Evolutionary conservation across 2,113 vertebrate species (phyloP).

Genomic region (Eptesicus fuscus): DNA sequence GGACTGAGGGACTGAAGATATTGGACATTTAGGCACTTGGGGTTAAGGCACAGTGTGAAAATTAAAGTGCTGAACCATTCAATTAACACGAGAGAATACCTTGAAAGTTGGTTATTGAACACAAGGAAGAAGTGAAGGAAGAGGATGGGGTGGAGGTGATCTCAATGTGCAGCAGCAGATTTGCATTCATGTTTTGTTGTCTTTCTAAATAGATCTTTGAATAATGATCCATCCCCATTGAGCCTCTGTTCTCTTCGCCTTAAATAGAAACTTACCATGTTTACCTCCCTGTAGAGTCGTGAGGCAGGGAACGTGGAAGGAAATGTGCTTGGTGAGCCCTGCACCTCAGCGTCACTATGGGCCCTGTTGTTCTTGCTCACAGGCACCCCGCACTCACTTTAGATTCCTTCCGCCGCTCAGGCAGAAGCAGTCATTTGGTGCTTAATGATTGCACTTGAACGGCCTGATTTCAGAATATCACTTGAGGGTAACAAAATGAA

Average conservation of each 20-base stretch:
- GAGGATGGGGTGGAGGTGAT: not conserved
- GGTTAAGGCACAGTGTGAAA: not conserved
- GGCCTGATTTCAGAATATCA: not conserved
- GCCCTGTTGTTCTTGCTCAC: not conserved
- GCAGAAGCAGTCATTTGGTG: constrained; percentile 56
- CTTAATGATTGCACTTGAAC: constrained; percentile 40
- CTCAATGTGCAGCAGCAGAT: not conserved
- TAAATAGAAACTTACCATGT: not conserved
- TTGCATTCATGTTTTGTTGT: not conserved
- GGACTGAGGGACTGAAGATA: not conserved
- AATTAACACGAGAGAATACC: not conserved
- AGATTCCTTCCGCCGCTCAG: not conserved
- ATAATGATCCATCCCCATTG: not conserved
- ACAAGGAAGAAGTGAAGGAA: not conserved
- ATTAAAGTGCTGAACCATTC: not conserved
- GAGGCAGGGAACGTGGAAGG: constrained; percentile 8
- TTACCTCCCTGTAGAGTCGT: not conserved
- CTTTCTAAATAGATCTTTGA: not conserved
- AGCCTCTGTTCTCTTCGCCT: constrained; percentile 1
- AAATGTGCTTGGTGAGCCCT: not conserved
- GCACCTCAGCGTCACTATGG: not conserved
- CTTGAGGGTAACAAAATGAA: constrained; percentile 46
- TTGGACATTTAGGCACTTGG: not conserved
- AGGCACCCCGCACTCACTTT: not conserved
- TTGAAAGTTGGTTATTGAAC: not conserved